Evolutionary conservation across 2,113 vertebrate genomes (phyloP).

Genomic region (Climacteris rufus): DNA sequence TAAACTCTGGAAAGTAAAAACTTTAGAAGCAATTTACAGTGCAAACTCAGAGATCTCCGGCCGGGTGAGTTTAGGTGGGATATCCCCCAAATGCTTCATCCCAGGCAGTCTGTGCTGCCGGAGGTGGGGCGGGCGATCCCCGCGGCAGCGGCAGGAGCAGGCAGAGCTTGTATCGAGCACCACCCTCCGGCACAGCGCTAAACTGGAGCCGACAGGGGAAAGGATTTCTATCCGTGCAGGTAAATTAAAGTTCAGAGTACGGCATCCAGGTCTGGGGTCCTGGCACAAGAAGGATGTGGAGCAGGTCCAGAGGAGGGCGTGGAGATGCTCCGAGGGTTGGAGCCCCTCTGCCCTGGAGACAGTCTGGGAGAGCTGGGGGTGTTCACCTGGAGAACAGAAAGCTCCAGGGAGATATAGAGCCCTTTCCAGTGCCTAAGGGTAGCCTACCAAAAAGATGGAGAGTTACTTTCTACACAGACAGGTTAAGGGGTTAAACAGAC

Average conservation of each 20-base stretch:
- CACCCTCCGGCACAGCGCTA: slow-evolving; percentile 38
- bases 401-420: not conserved
- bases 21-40: not conserved
- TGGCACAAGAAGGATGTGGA: not conserved
- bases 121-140: accelerated
- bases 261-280: not conserved
- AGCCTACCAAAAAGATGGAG: not conserved
- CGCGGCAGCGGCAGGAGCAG: not conserved
- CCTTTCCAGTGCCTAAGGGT: not conserved
- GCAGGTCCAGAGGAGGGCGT: not conserved
- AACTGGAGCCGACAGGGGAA: not conserved
- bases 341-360: not conserved
- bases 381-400: not conserved
- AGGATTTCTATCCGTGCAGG: accelerated
- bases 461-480: not conserved
- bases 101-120: not conserved
- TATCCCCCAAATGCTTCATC: not conserved
- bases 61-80: not conserved
- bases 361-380: too few relatives aligned
- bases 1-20: not conserved
- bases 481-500: not conserved
- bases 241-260: accelerated
- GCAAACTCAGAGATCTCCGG: accelerated
- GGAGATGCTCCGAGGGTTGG: not conserved
- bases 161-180: not conserved